Evolutionary conservation across 1,140 invertebrate genomes (phyloP).

Genomic region (silkworm (Bombyx mori)): ASM3026992v2 NC_085109.1:7463501-7464000

Average conservation of each 20-base stretch:
- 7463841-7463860: slow-evolving; percentile 23
- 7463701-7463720: slow-evolving; percentile 23
- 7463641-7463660: no score
- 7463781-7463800: slow-evolving; percentile 25
- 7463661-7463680: slow-evolving; percentile 18
- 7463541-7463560: no score
- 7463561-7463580: no score
- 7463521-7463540: no score
- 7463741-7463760: slow-evolving; percentile 29
- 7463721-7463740: slow-evolving; percentile 30
- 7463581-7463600: no score
- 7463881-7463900: slow-evolving; percentile 5
- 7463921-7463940: slow-evolving; percentile 3
- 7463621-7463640: no score
- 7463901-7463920: slow-evolving; percentile 3
- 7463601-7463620: no score
- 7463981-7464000: slow-evolving; percentile 4
- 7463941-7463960: slow-evolving; percentile 4
- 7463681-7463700: slow-evolving; percentile 20
- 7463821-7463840: slow-evolving; percentile 3
- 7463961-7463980: slow-evolving; percentile 3
- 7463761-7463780: slow-evolving; percentile 46
- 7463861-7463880: slow-evolving; percentile 16
- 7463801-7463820: slow-evolving; percentile 35
- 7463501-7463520: no score